Conservation (phyloP, 2,888 invertebrate species). For the Oegoconia quadripuncta region DNA sequence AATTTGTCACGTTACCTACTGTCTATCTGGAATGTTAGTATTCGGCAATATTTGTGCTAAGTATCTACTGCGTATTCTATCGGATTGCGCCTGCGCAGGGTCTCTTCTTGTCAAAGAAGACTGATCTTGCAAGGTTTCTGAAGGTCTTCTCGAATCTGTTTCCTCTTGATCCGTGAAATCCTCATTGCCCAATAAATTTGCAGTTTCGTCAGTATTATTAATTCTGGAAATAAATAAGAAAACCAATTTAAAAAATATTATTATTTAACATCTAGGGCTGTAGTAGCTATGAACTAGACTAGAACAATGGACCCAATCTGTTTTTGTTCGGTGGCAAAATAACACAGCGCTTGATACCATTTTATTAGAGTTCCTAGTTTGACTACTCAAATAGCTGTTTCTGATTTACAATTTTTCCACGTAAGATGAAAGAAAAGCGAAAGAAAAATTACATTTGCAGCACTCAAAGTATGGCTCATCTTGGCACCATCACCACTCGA, state of each 20-base stretch:
- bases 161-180: slow-evolving; percentile 59
- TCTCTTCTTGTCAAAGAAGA: slow-evolving; percentile 31
- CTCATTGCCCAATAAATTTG: slow-evolving; percentile 56
- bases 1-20: slow-evolving; percentile 29
- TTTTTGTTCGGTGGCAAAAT: no score
- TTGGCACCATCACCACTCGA: no score
- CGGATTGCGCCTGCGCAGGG: slow-evolving; percentile 51
- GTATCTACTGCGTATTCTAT: slow-evolving; percentile 70
- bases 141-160: slow-evolving; percentile 36
- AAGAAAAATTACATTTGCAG: no score
- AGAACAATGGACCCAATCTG: no score
- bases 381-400: no score
- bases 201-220: slow-evolving; percentile 50
- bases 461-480: no score
- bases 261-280: no score
- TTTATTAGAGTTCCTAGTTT: no score
- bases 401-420: no score
- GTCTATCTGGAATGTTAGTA: slow-evolving; percentile 57
- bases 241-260: slow-evolving; percentile 3
- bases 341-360: no score
- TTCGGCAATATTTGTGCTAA: slow-evolving; percentile 68
- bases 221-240: slow-evolving; percentile 29
- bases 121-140: slow-evolving; percentile 30
- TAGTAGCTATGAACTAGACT: no score
- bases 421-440: no score